Evolutionary conservation across 1,140 invertebrate species (phyloP).

Genomic region (Anoplolepis gracilipes): DNA sequence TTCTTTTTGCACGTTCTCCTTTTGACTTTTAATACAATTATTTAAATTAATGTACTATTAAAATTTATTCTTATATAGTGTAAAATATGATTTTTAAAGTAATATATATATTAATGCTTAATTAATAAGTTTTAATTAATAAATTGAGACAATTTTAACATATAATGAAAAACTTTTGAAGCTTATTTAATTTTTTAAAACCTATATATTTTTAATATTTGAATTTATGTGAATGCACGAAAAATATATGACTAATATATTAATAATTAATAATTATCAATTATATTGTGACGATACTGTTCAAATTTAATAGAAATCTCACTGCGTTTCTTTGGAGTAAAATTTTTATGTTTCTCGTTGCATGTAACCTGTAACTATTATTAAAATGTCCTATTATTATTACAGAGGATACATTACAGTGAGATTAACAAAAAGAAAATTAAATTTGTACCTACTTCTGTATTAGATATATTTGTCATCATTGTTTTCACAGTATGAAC

Average conservation of each 20-base stretch:
- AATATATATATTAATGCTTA: neutral
- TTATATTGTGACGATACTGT: neutral
- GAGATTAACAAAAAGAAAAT: neutral
- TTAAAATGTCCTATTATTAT: conserved; percentile 22
- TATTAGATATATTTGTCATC: neutral
- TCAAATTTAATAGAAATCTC: conserved; percentile 69
- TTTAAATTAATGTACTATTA: neutral
- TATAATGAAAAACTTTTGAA: too few relatives aligned
- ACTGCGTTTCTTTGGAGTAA: conserved; percentile 74
- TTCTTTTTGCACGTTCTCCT: neutral
- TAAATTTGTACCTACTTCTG: conserved; percentile 24
- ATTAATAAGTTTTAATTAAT: too few relatives aligned
- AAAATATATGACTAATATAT: neutral
- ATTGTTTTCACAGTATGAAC: neutral
- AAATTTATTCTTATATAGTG: neutral
- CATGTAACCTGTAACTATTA: conserved; percentile 38
- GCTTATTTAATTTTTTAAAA: too few relatives aligned
- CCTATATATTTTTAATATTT: conserved; percentile 1
- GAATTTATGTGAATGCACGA: neutral
- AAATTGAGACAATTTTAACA: too few relatives aligned
- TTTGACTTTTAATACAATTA: neutral
- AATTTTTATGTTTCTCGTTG: conserved; percentile 27
- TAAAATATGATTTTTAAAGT: neutral
- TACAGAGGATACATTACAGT: neutral
- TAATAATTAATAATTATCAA: conserved; percentile 1